Evolutionary conservation across 1,140 invertebrate species (phyloP), one percentile per base, ranked within the genome.

Genomic region (Diuraphis noxia): DNA sequence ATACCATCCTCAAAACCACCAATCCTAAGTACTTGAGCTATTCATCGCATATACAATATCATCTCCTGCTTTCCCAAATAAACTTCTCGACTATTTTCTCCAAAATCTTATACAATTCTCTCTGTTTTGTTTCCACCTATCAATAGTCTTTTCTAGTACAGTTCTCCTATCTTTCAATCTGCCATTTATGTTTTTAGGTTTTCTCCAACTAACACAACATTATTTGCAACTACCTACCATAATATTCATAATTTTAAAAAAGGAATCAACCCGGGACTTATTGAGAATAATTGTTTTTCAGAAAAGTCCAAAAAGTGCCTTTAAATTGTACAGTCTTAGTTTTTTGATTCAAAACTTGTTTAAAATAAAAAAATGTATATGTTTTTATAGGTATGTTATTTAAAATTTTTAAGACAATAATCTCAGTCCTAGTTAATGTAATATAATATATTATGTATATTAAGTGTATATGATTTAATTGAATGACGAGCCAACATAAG

Each of bases 61-160:
- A n/a, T 63, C 30, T 5, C n/a, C 10, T n/a, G 56, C 13, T 13
- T 63, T n/a, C 4, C 4, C 10, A 13, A 49, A 17, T 63, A 7
- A n/a, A n/a, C 10, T 63, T 63, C 4, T 63, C 5, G 0, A n/a
- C n/a, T 63, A 63, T 3, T 63, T 63, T 19, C 13, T n/a, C 56
- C 13, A 63, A n/a, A 63, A 13, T n/a, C 56, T n/a, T n/a, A n/a
- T 10, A 63, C 30, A 63, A 5, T 63, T 63, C 4, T 63, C 4
- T 63, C 30, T 17, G 30, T 4, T 63, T n/a, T 63, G 13, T 56
- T 56, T 30, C 25, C 10, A 52, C 23, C 9, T 56, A 10, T 56
- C 2, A 9, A 9, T 30, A 1, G 0, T 56, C 0, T 4, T 0
- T 17, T 63, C n/a, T 0, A 63, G 4, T 9, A 4, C 10, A n/a